phyloP scores from a whole-genome alignment of 2,888 invertebrate species.

The Nephrotoma appendiculata region DNA sequence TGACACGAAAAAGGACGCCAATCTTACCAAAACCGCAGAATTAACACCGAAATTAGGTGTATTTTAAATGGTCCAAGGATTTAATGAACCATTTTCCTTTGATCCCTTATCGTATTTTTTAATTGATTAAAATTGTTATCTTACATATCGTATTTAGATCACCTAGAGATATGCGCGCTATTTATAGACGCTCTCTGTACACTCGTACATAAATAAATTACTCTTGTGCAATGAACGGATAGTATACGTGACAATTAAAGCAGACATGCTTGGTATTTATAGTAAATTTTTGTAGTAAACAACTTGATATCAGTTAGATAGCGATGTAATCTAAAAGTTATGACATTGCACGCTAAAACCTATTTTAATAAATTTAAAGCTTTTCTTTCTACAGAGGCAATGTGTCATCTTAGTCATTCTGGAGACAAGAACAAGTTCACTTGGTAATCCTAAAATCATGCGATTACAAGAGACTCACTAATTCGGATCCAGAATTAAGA shows the following conservation, averaged over 20 bases:
- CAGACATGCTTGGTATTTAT: neutral
- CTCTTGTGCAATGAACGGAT: neutral
- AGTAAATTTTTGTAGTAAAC: neutral
- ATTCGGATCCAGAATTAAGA: too few relatives aligned
- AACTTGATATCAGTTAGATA: neutral
- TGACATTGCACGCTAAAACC: neutral
- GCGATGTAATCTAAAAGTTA: neutral
- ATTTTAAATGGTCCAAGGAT: neutral
- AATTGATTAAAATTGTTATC: neutral
- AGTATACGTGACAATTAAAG: neutral
- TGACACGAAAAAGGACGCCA: neutral
- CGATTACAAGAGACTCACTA: too few relatives aligned
- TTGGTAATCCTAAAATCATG: too few relatives aligned
- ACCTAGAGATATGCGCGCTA: neutral
- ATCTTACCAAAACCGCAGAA: too few relatives aligned
- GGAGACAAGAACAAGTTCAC: too few relatives aligned
- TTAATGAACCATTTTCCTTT: neutral
- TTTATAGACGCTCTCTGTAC: neutral
- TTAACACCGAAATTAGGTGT: too few relatives aligned
- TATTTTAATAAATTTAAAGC: neutral
- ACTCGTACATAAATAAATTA: neutral
- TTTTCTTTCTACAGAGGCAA: neutral
- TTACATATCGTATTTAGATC: neutral
- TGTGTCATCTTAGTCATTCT: too few relatives aligned
- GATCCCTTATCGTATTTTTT: neutral